phyloP scores from a whole-genome alignment of 2,797 vertebrate species.

The Tangara arthus region DNA sequence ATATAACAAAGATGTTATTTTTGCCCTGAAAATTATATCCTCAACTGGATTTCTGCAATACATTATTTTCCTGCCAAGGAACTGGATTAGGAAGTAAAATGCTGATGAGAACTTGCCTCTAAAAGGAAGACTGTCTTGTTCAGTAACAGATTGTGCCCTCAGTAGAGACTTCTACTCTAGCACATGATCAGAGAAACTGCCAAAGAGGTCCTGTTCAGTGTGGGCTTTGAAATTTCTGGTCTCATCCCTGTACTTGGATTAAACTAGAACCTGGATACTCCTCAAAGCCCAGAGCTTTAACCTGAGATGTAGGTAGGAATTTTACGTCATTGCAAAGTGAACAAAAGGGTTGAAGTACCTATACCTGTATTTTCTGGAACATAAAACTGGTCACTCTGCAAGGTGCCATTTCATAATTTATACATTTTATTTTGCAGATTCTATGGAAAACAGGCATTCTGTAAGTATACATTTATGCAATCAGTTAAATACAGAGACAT shows the following conservation, averaged over 20 bases:
- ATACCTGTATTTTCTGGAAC: background rate
- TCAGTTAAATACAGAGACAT: background rate
- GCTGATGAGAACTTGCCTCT: slow-evolving; percentile 10
- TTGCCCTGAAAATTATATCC: background rate
- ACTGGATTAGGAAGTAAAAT: background rate
- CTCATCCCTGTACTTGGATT: background rate
- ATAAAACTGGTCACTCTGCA: background rate
- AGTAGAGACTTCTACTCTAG: background rate
- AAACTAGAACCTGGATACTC: background rate
- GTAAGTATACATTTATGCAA: slow-evolving; percentile 64
- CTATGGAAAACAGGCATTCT: slow-evolving; percentile 71
- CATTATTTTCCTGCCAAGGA: slow-evolving; percentile 21
- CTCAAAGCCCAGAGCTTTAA: background rate
- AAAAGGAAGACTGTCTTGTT: slow-evolving; percentile 11
- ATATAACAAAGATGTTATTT: background rate
- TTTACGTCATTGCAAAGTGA: background rate
- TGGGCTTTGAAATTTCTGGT: background rate
- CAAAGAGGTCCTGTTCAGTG: background rate
- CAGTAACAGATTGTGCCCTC: background rate
- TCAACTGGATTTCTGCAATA: background rate
- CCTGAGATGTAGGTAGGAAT: background rate
- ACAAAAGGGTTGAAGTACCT: background rate
- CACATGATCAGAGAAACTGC: background rate
- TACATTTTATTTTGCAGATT: slow-evolving; percentile 72
- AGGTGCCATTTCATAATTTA: background rate